Evolutionary conservation across 2,888 invertebrate genomes (phyloP).

Genomic region (Drosophila tanythrix): DNA sequence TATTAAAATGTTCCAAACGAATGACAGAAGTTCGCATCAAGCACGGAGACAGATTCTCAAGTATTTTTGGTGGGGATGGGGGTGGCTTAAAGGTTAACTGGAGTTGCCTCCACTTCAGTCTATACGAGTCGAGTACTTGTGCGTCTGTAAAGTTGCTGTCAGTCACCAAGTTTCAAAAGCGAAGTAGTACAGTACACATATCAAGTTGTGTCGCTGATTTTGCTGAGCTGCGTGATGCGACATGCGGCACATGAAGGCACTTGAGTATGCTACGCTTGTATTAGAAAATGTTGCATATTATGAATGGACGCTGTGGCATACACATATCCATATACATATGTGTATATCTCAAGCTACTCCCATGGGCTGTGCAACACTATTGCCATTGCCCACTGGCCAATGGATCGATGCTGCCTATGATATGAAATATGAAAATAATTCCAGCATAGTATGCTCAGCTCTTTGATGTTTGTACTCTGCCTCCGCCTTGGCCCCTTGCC

Average conservation of each 20-base stretch:
- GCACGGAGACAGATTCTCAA: conserved; percentile 55
- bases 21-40: conserved; percentile 57
- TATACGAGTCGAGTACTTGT: conserved; percentile 42
- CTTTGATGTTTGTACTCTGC: conserved; percentile 49
- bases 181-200: conserved; percentile 31
- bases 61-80: conserved; percentile 32
- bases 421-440: conserved; percentile 51
- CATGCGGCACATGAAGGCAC: neutral
- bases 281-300: neutral
- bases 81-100: conserved; percentile 26
- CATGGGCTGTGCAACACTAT: neutral
- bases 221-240: conserved; percentile 18
- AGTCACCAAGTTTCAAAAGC: conserved; percentile 47
- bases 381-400: conserved; percentile 10
- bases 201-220: conserved; percentile 26
- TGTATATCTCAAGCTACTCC: neutral
- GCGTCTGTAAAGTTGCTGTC: conserved; percentile 63
- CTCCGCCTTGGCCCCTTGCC: conserved; percentile 9
- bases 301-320: neutral
- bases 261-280: neutral
- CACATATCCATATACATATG: neutral
- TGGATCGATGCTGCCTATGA: conserved; percentile 23
- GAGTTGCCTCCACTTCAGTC: conserved; percentile 23
- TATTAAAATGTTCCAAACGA: conserved; percentile 81
- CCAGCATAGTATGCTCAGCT: conserved; percentile 34